Base-by-base conservation (phyloP, 2,113 vertebrate genomes). In the Muntiacus muntjak region DNA sequence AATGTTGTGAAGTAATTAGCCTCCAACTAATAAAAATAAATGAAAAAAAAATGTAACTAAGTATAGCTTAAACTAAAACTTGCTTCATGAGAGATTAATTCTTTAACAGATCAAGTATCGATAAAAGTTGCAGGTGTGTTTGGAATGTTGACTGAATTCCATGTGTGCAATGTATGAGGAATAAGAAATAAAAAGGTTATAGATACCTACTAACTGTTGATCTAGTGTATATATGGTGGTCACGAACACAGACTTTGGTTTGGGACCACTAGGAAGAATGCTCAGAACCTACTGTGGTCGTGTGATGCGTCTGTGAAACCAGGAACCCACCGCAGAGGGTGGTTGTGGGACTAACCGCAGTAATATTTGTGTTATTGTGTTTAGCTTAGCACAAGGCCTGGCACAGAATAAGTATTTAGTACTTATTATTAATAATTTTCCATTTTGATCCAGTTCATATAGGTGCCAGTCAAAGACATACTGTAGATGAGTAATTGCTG, bases 401-500 rank as follows among this genome's bases (percentile, higher is more conserved):
- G 15, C 57, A 74, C 90, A 93, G 79, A 93, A 82, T 76, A 91
- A 83, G 33, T 16, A 86, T 86, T 87, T 89, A 89, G 87, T 94
- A 28, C 47, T 62, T 94, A n/a, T 47, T 91, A 55, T 76, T 89
- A 87, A n/a, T 89, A 30, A 2, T 67, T 36, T 43, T 83, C 30
- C 58, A 64, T 71, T 94, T 95, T 96, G 33, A 84, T 62, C 43
- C 28, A 94, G 47, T 58, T 81, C 62, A 16, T 88, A 4, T 88
- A 62, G 10, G 33, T 94, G 36, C 54, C n/a, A 87, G 28, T 40
- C 74, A 94, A 71, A 89, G 55, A 91, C 26, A 67, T 54, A 55
- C 33, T 82, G 26, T 85, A 88, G 47, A 54, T 71, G 45, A 96
- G 62, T 64, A 89, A 76, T 89, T 13, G n/a, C 55, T 89, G 62